Base-by-base conservation (phyloP, 2,113 vertebrate genomes). In the Pseudorasbora parva region DNA sequence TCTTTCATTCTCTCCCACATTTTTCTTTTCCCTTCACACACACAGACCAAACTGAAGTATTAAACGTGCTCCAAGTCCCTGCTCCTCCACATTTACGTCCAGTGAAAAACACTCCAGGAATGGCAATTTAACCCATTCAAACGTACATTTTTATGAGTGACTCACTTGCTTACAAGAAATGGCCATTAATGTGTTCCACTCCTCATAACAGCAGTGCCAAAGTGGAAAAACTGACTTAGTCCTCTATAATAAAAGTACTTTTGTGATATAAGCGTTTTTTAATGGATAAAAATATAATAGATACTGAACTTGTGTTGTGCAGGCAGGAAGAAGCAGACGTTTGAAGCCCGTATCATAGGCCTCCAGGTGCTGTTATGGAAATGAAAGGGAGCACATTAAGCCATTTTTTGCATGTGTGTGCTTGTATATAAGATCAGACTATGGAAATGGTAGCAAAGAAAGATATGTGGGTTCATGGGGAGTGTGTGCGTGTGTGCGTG, bases 371-470 rank as follows among this genome's bases (percentile, higher is more conserved):
- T 81, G 86, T 83, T 89, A 84, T 78, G 25, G 75, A 75, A 87
- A 88, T 90, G 47, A 84, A 78, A 75, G 82, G 76, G 88, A 85
- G 79, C 68, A 23, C 82, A 84, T 85, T 59, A 33, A 83, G 57
- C 88, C 64, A 17, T 81, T 81, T 85, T 69, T 69, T 81, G 87
- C 93, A 84, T 92, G 93, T 89, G 85, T 83, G 60, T 88, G 89
- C 92, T 88, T 93, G 92, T 88, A 90, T 85, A 15, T 86, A 86
- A 88, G 89, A 87, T 90, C 85, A 84, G 84, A 89, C 90, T 83
- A 78, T 45, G 75, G 87, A 82, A 77, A 57, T 21, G 64, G 74
- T 83, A 66, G 79, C 68, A 84, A 41, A 68, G 77, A 85, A 59
- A 78, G 81, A 84, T 88, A 54, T 82, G 76, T 89, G 64, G 88